Evolutionary conservation across 2,797 vertebrate species (phyloP).

Genomic region (Mionectes olivaceus): DNA sequence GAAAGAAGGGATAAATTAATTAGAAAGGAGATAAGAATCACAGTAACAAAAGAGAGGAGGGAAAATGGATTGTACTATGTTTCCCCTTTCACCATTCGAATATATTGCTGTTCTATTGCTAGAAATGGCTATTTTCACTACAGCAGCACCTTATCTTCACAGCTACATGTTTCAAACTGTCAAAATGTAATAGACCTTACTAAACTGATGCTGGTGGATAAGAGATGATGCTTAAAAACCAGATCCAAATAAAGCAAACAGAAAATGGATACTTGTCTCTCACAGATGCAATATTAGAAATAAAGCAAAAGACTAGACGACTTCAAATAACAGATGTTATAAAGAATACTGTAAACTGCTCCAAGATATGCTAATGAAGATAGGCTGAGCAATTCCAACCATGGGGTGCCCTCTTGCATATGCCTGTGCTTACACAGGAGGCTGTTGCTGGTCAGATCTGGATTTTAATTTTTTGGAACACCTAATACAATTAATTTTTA

Average conservation of each 20-base stretch:
- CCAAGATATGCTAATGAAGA: neutral
- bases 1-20: neutral
- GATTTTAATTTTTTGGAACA: neutral
- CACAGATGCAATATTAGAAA: neutral
- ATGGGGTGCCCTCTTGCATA: neutral
- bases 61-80: neutral
- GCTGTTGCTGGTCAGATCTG: neutral
- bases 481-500: neutral
- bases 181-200: neutral
- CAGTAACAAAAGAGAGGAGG: neutral
- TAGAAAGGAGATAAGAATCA: neutral
- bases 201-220: neutral
- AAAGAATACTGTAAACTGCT: neutral
- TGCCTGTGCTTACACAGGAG: neutral
- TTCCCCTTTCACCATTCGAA: neutral
- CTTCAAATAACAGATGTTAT: neutral
- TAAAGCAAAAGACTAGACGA: neutral
- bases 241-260: neutral
- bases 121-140: neutral
- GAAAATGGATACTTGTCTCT: neutral
- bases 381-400: neutral
- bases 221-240: neutral
- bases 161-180: neutral
- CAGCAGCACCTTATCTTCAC: neutral
- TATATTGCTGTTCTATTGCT: neutral